These are phyloP conservation scores for Eulacestoma nigropectus DNA, from an alignment of 2,113 vertebrate genomes.

Conservation along the genomic window DNA sequence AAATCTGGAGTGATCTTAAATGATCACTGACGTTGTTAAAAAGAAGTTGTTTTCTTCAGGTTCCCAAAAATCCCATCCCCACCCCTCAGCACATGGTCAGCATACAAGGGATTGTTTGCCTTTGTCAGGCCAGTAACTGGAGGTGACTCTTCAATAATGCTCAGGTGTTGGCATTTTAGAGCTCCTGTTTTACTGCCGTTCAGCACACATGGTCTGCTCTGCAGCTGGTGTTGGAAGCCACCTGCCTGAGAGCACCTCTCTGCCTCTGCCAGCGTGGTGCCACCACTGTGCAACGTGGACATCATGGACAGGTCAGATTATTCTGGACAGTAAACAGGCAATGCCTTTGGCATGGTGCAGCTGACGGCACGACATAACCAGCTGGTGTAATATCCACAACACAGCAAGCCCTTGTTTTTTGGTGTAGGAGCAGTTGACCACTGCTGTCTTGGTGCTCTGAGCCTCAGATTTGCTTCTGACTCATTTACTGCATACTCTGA, in stretches of 20 bases:
- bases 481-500: background rate
- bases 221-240: background rate
- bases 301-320: fast-evolving
- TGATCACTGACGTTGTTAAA: background rate
- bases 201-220: background rate
- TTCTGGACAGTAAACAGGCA: background rate
- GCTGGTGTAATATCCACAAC: background rate
- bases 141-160: background rate
- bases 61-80: background rate
- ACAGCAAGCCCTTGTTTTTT: background rate
- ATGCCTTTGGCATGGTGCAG: background rate
- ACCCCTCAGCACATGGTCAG: background rate
- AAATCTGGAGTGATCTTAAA: background rate
- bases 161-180: fast-evolving
- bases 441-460: background rate
- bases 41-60: background rate
- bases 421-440: background rate
- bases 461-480: background rate
- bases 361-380: fast-evolving
- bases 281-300: background rate
- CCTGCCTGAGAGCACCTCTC: background rate
- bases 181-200: background rate
- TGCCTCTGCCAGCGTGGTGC: background rate
- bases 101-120: background rate
- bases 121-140: background rate